A percentile compares a stretch with the other conserved stretches of the same genome.
Conservation (phyloP, 2,797 vertebrate species). For the Arctocebus calabarensis region DNA sequence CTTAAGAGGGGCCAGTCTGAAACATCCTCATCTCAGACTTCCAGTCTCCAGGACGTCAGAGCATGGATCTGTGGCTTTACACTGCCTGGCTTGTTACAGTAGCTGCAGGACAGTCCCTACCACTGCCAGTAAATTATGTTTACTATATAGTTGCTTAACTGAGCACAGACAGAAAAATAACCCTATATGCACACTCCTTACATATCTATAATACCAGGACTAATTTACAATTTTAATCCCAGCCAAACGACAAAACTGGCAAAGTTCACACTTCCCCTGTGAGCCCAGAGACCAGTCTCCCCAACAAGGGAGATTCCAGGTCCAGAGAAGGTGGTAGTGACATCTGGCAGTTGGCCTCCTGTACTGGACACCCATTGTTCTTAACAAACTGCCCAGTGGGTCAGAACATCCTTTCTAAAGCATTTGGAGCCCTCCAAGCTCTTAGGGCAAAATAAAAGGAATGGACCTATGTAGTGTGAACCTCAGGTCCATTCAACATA, state of each 20-base stretch:
- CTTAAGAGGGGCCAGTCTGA: too few species aligned
- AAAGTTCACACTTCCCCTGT: neutral
- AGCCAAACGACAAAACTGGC: neutral
- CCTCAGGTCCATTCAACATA: too few species aligned
- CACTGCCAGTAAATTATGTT: neutral
- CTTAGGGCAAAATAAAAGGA: too few species aligned
- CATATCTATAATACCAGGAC: neutral
- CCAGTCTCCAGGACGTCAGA: too few species aligned
- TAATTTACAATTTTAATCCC: neutral
- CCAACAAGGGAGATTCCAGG: neutral
- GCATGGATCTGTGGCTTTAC: too few species aligned
- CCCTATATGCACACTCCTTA: fast-evolving
- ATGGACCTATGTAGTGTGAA: too few species aligned
- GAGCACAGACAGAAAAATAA: neutral
- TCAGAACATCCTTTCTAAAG: too few species aligned
- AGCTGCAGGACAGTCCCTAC: neutral
- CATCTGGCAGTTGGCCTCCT: fast-evolving
- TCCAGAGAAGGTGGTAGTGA: neutral
- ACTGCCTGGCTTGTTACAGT: too few species aligned
- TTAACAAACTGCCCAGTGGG: neutral
- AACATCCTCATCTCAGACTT: too few species aligned
- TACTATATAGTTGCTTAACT: too few species aligned
- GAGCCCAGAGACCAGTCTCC: neutral
- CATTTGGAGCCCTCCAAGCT: too few species aligned
- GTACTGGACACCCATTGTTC: fast-evolving